phyloP scores from a whole-genome alignment of 2,797 vertebrate genomes.

The Tadarida brasiliensis region DNA sequence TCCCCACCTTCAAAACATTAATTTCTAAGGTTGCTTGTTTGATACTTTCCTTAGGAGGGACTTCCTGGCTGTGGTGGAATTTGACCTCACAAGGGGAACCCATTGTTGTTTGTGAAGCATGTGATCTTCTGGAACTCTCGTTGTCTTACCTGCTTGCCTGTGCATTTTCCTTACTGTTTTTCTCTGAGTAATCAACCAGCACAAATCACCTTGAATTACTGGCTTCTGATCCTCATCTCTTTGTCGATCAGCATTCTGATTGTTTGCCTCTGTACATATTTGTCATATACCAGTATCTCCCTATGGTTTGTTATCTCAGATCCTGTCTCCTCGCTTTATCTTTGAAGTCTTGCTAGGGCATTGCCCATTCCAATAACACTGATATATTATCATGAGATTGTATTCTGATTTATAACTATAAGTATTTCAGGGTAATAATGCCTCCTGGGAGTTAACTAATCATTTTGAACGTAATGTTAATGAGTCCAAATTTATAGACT shows the following conservation, averaged over 20 bases:
- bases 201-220: background rate
- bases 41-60: background rate
- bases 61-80: background rate
- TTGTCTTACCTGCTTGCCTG: background rate
- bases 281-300: background rate
- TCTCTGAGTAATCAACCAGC: background rate
- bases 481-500: slow-evolving; percentile 17
- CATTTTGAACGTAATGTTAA: slow-evolving; percentile 22
- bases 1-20: background rate
- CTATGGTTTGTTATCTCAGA: background rate
- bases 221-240: background rate
- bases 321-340: background rate
- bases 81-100: background rate
- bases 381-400: background rate
- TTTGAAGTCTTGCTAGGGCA: background rate
- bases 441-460: slow-evolving; percentile 37
- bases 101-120: background rate
- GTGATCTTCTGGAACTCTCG: background rate
- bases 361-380: background rate
- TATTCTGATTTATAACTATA: slow-evolving; percentile 51
- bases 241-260: background rate
- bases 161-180: background rate
- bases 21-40: background rate
- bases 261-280: background rate
- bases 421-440: slow-evolving; percentile 56